These are phyloP conservation scores for Cydia fagiglandana DNA, from an alignment of 1,140 invertebrate species.

Conservation along the genomic window DNA sequence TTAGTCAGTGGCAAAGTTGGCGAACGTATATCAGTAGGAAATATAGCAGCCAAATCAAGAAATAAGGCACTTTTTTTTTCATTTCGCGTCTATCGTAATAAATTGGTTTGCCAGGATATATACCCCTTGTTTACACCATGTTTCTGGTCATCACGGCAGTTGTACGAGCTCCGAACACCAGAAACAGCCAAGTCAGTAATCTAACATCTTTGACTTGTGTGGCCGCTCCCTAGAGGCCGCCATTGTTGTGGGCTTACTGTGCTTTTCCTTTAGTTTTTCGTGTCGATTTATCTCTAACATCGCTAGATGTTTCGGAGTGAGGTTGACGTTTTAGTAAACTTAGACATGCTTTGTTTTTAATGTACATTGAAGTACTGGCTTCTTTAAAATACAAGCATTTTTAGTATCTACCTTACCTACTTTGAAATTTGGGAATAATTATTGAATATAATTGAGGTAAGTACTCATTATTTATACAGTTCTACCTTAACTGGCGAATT, in stretches of 20 bases:
- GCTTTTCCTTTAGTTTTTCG: constrained; percentile 20
- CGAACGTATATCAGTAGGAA: too few species aligned
- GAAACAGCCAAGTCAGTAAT: constrained; percentile 16
- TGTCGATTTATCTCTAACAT: constrained; percentile 1
- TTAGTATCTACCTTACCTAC: too few species aligned
- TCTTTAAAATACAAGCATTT: too few species aligned
- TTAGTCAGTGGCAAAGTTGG: too few species aligned
- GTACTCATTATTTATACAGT: too few species aligned
- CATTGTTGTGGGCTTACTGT: neutral
- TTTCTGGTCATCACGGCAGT: neutral
- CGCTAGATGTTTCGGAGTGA: neutral
- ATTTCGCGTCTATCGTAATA: neutral
- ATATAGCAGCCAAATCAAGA: too few species aligned
- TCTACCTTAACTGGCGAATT: too few species aligned
- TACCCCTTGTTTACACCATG: neutral
- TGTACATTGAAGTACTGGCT: too few species aligned
- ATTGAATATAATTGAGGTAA: too few species aligned
- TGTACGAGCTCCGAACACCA: neutral
- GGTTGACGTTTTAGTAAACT: neutral
- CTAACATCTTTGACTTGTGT: constrained; percentile 16
- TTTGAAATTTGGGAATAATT: too few species aligned
- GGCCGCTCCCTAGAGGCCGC: neutral
- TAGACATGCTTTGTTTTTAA: neutral
- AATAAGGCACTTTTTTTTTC: too few species aligned
- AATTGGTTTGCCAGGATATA: too few species aligned